Percentiles rank a stretch among this genome's conserved stretches.
Conservation (phyloP, 1,140 invertebrate genomes). For the Planococcus citri region DNA sequence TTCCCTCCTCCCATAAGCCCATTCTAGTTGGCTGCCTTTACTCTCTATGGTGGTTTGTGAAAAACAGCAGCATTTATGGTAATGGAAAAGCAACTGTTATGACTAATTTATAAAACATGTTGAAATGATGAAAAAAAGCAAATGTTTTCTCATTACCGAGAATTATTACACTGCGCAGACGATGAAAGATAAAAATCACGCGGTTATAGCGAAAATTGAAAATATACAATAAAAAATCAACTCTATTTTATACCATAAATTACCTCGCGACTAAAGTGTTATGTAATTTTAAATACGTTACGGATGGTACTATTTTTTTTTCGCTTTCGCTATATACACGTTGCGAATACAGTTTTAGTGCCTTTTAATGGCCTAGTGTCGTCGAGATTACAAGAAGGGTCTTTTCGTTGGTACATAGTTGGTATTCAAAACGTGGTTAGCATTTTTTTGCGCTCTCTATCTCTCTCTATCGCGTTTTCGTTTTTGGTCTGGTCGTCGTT, state of each 20-base stretch:
- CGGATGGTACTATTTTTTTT: neutral
- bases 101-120: neutral
- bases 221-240: neutral
- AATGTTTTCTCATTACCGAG: neutral
- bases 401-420: neutral
- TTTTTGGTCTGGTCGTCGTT: no score
- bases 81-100: neutral
- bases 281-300: conserved; percentile 4
- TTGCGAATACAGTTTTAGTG: neutral
- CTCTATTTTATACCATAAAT: neutral
- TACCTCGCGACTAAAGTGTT: neutral
- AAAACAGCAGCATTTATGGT: conserved; percentile 1
- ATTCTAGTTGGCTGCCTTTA: no score
- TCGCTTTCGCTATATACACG: neutral
- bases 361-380: neutral
- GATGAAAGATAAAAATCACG: neutral
- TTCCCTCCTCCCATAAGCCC: no score
- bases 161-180: conserved; percentile 1
- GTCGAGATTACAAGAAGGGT: neutral
- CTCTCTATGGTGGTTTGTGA: neutral
- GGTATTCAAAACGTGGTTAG: neutral
- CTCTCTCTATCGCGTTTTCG: no score
- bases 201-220: conserved; percentile 2
- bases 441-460: neutral
- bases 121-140: neutral